Percentiles rank a stretch among this genome's conserved stretches.
Conservation (phyloP, 2,888 invertebrate genomes). For the Theretra japonica region DNA sequence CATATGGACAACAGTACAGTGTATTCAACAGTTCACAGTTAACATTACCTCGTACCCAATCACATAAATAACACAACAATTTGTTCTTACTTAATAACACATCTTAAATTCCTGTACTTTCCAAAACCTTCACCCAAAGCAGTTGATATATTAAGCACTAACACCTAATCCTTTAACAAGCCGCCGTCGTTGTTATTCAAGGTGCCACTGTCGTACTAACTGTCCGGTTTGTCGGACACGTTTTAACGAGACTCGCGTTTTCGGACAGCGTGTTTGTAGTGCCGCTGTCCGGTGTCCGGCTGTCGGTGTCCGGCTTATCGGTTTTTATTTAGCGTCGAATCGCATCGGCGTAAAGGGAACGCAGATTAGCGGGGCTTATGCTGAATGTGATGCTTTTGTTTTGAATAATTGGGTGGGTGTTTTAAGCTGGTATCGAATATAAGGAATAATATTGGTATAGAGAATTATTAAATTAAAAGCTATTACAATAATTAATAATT, state of each 20-base stretch:
- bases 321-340: constrained; percentile 21
- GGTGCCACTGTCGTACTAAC: constrained; percentile 24
- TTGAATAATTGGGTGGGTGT: not conserved
- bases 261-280: constrained; percentile 43
- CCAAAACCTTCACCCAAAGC: too few species aligned
- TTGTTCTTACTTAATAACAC: too few species aligned
- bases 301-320: constrained; percentile 29
- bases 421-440: not conserved
- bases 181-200: not conserved
- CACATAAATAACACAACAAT: too few species aligned
- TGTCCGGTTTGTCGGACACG: constrained; percentile 40
- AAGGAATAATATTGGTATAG: not conserved
- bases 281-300: constrained; percentile 38
- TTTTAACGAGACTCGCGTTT: constrained; percentile 46
- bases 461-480: too few species aligned
- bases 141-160: not conserved
- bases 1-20: too few species aligned
- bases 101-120: too few species aligned
- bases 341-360: constrained; percentile 8
- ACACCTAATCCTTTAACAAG: constrained; percentile 10
- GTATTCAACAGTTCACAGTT: too few species aligned
- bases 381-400: not conserved
- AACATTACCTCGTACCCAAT: too few species aligned
- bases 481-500: too few species aligned
- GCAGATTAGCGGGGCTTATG: constrained; percentile 9